Evolutionary conservation across 1,140 invertebrate species (phyloP).

Genomic region (Drosophila nasuta): DNA sequence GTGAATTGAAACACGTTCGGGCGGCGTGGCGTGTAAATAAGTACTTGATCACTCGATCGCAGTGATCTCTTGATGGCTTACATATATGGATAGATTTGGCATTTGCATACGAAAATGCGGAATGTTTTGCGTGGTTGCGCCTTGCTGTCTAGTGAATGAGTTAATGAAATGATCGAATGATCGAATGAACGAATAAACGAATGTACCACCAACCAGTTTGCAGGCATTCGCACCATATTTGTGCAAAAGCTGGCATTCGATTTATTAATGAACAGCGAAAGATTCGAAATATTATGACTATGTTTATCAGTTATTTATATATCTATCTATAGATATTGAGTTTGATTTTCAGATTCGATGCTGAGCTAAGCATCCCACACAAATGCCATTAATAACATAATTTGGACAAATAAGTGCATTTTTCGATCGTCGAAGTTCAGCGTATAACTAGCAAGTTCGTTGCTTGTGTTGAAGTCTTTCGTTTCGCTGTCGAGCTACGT

Average conservation of each 20-base stretch:
- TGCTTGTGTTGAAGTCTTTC: constrained; percentile 77
- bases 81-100: constrained; percentile 66
- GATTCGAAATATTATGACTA: constrained; percentile 33
- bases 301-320: constrained; percentile 13
- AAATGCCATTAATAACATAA: constrained; percentile 66
- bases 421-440: constrained; percentile 11
- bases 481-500: constrained; percentile 44
- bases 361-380: constrained; percentile 50
- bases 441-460: constrained; percentile 50
- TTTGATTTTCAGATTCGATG: constrained; percentile 8
- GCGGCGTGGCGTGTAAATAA: constrained; percentile 58
- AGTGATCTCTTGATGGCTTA: constrained; percentile 20
- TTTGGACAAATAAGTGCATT: constrained; percentile 78
- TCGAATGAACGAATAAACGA: constrained; percentile 11
- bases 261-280: constrained; percentile 71
- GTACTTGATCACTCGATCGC: constrained; percentile 26
- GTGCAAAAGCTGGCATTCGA: constrained; percentile 60
- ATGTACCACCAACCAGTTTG: constrained; percentile 44
- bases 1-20: constrained; percentile 73
- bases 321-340: constrained; percentile 47
- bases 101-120: constrained; percentile 70
- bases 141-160: constrained; percentile 46
- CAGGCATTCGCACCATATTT: constrained; percentile 64
- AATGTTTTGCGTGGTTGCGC: constrained; percentile 61
- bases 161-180: constrained; percentile 36